phyloP scores from a whole-genome alignment of 2,888 invertebrate species.

The Trissolcus japonicus region DNA sequence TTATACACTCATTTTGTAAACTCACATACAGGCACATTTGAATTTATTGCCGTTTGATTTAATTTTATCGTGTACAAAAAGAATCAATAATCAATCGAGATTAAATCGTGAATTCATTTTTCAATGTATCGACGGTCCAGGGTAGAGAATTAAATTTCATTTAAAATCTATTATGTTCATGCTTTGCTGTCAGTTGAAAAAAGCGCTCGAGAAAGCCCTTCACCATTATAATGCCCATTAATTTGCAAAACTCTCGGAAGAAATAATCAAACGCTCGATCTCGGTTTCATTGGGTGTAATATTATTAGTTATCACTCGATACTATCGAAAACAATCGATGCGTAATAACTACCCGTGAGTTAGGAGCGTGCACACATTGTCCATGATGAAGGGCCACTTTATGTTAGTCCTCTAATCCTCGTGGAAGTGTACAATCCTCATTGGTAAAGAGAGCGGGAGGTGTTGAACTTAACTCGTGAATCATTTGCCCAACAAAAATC shows the following conservation, averaged over 20 bases:
- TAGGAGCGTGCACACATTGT: constrained; percentile 23
- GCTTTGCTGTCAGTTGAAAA: neutral
- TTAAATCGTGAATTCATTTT: neutral
- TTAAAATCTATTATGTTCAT: constrained; percentile 3
- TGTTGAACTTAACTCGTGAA: constrained; percentile 54
- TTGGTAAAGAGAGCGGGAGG: constrained; percentile 47
- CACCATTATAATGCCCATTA: constrained; percentile 3
- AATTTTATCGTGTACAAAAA: neutral
- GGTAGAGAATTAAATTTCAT: neutral
- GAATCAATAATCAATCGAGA: neutral
- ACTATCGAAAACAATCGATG: constrained; percentile 42
- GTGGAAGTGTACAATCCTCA: constrained; percentile 43
- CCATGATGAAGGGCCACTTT: constrained; percentile 26
- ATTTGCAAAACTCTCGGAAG: constrained; percentile 10
- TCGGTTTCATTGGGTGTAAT: constrained; percentile 12
- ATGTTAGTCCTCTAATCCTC: constrained; percentile 39
- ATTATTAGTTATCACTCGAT: constrained; percentile 37
- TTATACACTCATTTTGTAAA: neutral
- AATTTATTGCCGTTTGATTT: no score
- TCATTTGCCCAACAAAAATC: constrained; percentile 51
- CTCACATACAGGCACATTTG: neutral
- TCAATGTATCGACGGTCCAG: neutral
- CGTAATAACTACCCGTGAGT: constrained; percentile 42
- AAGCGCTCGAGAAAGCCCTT: neutral
- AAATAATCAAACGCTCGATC: constrained; percentile 13